Base-by-base conservation (phyloP, 1,140 invertebrate species). In the Chrysopa pallens region DNA sequence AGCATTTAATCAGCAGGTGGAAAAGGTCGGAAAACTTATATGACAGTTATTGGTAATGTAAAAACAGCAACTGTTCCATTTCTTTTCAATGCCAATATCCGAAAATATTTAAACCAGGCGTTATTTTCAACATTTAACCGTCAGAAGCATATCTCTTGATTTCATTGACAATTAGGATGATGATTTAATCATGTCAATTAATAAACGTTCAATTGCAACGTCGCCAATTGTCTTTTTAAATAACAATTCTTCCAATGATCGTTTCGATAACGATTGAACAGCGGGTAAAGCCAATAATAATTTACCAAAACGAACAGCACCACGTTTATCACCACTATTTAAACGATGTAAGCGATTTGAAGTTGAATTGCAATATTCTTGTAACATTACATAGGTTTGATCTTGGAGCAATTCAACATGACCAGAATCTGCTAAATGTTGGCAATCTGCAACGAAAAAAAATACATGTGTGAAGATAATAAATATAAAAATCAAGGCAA, bases 391-490 rank as follows among this genome's bases (percentile, higher is more conserved):
- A 29, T 85, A 73, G 0, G 79, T 79, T 58, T 86, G 80, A 48
- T 86, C 82, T 64, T 87, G 83, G 1, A 84, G 53, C 1, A 74
- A 60, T 55, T 84, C 73, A 3, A 84, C 68, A 46, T 78, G 68
- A 2, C 64, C 55, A 0, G 68, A 59, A 47, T 79, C 70, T 5
- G 67, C 66, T n/a, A 80, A 58, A 2, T 75, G 76, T 48, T 69
- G 56, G 23, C 68, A 67, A 58, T 86, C 82, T 84, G 52, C 7
- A 52, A 59, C 48, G 52, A 36, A 42, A 38, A 29, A 29, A 31
- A 31, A 31, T n/a, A n/a, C n/a, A n/a, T n/a, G 33, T 43, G 29
- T 43, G 15, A 7, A 39, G 28, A 37, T 11, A 28, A 38, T 37
- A 23, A 11, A 11, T 40, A 6, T 8, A 8, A 8, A 40, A 11